Evolutionary conservation across 2,888 invertebrate genomes (phyloP).

Genomic region (Nycteola revayana): DNA sequence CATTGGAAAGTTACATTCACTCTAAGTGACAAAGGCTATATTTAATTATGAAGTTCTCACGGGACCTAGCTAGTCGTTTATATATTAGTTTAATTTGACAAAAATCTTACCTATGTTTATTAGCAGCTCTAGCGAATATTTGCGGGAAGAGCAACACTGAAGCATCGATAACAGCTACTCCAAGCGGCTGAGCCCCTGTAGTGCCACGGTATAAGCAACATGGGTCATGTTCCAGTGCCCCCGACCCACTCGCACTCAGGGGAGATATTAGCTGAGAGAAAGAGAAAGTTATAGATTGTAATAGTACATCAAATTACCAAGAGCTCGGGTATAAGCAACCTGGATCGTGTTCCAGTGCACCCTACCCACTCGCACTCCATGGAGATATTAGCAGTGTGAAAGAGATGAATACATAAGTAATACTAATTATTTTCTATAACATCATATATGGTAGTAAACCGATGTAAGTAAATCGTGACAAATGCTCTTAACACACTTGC

Average conservation of each 20-base stretch:
- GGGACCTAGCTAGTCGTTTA: no score
- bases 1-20: no score
- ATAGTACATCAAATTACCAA: no score
- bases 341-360: constrained; percentile 97
- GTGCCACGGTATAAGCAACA: constrained; percentile 91
- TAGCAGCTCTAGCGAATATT: constrained; percentile 96
- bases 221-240: constrained; percentile 97
- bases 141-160: constrained; percentile 96
- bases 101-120: constrained; percentile 89
- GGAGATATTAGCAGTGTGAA: constrained; percentile 93
- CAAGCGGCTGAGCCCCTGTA: constrained; percentile 87
- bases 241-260: constrained; percentile 96
- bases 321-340: constrained; percentile 95
- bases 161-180: constrained; percentile 97
- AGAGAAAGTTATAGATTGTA: no score
- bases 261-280: constrained; percentile 89
- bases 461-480: no score
- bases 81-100: no score
- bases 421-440: no score
- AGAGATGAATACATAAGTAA: no score
- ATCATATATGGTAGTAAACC: no score
- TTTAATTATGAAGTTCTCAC: no score
- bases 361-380: constrained; percentile 96
- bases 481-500: no score
- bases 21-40: no score